These are phyloP conservation scores for Hippocampus abdominalis DNA, from an alignment of 2,113 vertebrate species.

Conservation along the genomic window DNA sequence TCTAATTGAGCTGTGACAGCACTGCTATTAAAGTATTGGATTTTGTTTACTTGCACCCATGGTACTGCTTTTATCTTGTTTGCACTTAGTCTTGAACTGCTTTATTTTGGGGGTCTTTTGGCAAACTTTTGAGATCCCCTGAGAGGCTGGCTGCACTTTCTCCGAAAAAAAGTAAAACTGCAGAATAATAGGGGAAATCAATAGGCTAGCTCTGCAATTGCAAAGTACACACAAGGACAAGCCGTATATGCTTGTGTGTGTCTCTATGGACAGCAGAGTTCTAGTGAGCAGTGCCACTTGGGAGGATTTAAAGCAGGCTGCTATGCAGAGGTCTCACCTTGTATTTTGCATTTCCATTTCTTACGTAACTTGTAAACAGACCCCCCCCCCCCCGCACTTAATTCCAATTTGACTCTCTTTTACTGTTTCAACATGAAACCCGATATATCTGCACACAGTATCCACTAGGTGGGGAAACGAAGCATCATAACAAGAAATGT, in stretches of 20 bases:
- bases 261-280: slow-evolving; percentile 3
- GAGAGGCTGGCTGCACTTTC: slow-evolving; percentile 26
- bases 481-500: slow-evolving; percentile 42
- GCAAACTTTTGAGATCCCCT: slow-evolving; percentile 43
- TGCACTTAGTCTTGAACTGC: slow-evolving; percentile 30
- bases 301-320: slow-evolving; percentile 34
- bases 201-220: slow-evolving; percentile 22
- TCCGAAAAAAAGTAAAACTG: slow-evolving; percentile 34
- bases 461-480: slow-evolving; percentile 23
- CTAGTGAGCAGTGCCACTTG: slow-evolving; percentile 13
- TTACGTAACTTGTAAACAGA: slow-evolving; percentile 22
- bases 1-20: slow-evolving; percentile 17
- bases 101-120: slow-evolving; percentile 49
- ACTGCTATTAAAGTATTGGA: slow-evolving; percentile 11
- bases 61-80: slow-evolving; percentile 36
- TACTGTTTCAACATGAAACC: slow-evolving; percentile 18
- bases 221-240: slow-evolving; percentile 32
- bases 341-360: slow-evolving; percentile 21
- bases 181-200: slow-evolving; percentile 39
- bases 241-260: not conserved
- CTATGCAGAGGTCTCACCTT: slow-evolving; percentile 19
- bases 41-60: slow-evolving; percentile 31
- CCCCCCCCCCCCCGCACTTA: not conserved
- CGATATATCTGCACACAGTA: slow-evolving; percentile 21
- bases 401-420: slow-evolving; percentile 1